Conservation (phyloP, 2,797 vertebrate genomes). For the Cirrhinus mrigala region DNA sequence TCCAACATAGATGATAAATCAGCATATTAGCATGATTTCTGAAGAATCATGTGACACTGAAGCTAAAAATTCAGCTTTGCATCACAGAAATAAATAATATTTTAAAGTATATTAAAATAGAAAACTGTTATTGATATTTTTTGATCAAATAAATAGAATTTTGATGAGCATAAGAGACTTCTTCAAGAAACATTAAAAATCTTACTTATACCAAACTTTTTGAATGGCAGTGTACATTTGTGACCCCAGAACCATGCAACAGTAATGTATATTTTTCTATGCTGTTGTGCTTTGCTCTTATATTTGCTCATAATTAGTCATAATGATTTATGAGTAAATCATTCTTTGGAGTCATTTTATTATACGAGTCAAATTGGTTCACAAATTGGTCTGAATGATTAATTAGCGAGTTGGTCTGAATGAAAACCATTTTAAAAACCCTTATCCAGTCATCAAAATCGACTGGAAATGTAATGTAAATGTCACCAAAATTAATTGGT, state of each 20-base stretch:
- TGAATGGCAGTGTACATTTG: too few relatives aligned
- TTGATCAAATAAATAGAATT: too few relatives aligned
- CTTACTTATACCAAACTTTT: too few relatives aligned
- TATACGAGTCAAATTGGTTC: background rate
- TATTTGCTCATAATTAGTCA: background rate
- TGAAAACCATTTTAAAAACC: background rate
- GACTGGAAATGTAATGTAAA: background rate
- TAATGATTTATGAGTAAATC: background rate
- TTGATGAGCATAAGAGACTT: too few relatives aligned
- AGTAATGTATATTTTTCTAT: background rate
- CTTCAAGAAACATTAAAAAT: too few relatives aligned
- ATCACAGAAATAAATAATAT: too few relatives aligned
- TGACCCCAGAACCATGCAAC: background rate
- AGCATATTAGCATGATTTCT: too few relatives aligned
- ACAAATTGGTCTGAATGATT: background rate
- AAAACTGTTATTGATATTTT: too few relatives aligned
- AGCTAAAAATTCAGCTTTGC: too few relatives aligned
- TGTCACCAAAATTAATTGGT: background rate
- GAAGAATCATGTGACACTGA: too few relatives aligned
- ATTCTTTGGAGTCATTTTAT: conserved; percentile 4
- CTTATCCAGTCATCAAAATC: background rate
- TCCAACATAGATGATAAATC: too few relatives aligned
- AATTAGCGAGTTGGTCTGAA: background rate
- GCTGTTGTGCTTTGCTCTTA: background rate
- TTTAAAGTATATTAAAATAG: too few relatives aligned